Conservation (phyloP, 2,113 vertebrate species). For the Potamarius usumacintae region DNA sequence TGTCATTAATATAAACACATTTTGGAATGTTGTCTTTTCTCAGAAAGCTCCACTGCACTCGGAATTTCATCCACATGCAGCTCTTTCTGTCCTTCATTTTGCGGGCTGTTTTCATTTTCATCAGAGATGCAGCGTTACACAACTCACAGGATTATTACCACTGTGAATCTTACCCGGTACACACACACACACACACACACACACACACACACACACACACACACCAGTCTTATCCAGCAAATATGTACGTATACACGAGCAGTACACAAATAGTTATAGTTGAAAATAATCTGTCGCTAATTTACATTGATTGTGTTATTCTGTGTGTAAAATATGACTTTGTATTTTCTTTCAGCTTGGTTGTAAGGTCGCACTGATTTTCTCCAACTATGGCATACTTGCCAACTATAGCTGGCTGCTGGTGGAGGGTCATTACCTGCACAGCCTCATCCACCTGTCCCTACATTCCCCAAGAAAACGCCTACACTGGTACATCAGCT, state of each 20-base stretch:
- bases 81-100: slow-evolving; percentile 92
- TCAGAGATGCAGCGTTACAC: slow-evolving; percentile 84
- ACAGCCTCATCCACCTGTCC: slow-evolving; percentile 84
- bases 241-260: too few species aligned
- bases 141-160: slow-evolving; percentile 72
- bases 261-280: background rate
- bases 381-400: slow-evolving; percentile 93
- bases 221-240: too few species aligned
- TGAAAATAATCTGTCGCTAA: background rate
- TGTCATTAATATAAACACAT: background rate
- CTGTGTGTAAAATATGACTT: background rate
- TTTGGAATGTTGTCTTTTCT: background rate
- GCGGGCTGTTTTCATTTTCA: slow-evolving; percentile 86
- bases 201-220: slow-evolving; percentile 21
- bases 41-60: slow-evolving; percentile 89
- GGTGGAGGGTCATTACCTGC: slow-evolving; percentile 90
- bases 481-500: slow-evolving; percentile 81
- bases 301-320: background rate
- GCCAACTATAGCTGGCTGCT: slow-evolving; percentile 95
- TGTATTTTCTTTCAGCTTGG: slow-evolving; percentile 70
- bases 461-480: slow-evolving; percentile 87
- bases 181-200: background rate
- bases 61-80: slow-evolving; percentile 96
- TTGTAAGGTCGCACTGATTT: slow-evolving; percentile 87
- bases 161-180: slow-evolving; percentile 77